Percentiles rank a stretch among this genome's conserved stretches.
These are phyloP conservation scores for Microcebus murinus DNA, from an alignment of 2,113 vertebrate species.

Conservation along the genomic window DNA sequence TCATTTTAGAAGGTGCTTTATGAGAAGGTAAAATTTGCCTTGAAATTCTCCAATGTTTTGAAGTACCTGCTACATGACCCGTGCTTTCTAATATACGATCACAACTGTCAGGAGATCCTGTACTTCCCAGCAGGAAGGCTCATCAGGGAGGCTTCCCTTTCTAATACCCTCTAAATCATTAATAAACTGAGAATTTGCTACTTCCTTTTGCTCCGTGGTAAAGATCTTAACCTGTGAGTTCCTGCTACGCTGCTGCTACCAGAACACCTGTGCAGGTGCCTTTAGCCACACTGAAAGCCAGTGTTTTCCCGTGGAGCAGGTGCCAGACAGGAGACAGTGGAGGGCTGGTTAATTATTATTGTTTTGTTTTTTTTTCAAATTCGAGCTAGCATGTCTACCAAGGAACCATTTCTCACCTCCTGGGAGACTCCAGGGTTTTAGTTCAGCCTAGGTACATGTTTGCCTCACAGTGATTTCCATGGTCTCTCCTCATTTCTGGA, in stretches of 20 bases:
- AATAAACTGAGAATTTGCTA: neutral
- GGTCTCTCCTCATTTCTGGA: no score
- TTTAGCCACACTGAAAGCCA: neutral
- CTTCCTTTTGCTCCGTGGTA: neutral
- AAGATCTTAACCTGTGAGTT: neutral
- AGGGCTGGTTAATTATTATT: no score
- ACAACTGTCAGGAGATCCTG: neutral
- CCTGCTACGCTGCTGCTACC: neutral
- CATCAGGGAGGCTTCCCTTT: neutral
- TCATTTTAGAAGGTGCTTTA: neutral
- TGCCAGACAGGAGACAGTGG: no score
- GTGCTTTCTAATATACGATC: neutral
- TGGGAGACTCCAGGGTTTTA: no score
- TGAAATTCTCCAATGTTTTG: neutral
- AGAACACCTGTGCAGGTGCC: neutral
- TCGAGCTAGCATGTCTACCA: no score
- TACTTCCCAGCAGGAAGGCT: neutral
- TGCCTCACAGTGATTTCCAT: no score
- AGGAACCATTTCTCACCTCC: no score
- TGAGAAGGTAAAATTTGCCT: neutral
- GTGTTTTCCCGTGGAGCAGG: no score
- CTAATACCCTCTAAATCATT: no score
- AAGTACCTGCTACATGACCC: neutral
- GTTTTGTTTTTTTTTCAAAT: no score
- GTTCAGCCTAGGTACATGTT: no score